Conservation (phyloP, 92 coral and sea anemone genomes). For the Zoanthus sansibaricus region DNA sequence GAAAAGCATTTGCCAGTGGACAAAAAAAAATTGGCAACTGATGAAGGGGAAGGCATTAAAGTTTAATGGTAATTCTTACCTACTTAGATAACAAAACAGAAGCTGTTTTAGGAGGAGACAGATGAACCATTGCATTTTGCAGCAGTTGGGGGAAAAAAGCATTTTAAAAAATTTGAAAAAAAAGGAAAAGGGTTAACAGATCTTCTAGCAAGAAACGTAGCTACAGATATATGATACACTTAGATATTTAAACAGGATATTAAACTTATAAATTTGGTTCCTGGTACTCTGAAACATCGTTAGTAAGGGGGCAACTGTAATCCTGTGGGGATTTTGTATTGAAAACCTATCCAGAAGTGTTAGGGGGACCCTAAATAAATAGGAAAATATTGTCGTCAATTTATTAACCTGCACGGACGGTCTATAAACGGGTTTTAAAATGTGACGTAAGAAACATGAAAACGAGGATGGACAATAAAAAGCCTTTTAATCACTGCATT, state of each 20-base stretch:
- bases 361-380: conserved; percentile 37
- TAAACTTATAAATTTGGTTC: too few relatives aligned
- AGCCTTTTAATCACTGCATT: background rate
- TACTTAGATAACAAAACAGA: background rate
- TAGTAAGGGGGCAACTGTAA: too few relatives aligned
- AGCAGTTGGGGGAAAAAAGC: too few relatives aligned
- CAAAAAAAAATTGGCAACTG: background rate
- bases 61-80: background rate
- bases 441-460: conserved; percentile 2
- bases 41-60: background rate
- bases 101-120: background rate
- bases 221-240: too few relatives aligned
- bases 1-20: background rate
- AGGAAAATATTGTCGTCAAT: conserved; percentile 32
- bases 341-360: background rate
- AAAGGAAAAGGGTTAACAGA: too few relatives aligned
- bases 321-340: too few relatives aligned
- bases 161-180: too few relatives aligned
- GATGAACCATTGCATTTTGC: background rate
- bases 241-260: too few relatives aligned
- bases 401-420: conserved; percentile 3
- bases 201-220: too few relatives aligned
- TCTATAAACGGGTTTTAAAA: too few relatives aligned
- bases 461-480: conserved; percentile 31
- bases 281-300: too few relatives aligned